Conservation (phyloP, 2,113 vertebrate species). For the Xyrauchen texanus region DNA sequence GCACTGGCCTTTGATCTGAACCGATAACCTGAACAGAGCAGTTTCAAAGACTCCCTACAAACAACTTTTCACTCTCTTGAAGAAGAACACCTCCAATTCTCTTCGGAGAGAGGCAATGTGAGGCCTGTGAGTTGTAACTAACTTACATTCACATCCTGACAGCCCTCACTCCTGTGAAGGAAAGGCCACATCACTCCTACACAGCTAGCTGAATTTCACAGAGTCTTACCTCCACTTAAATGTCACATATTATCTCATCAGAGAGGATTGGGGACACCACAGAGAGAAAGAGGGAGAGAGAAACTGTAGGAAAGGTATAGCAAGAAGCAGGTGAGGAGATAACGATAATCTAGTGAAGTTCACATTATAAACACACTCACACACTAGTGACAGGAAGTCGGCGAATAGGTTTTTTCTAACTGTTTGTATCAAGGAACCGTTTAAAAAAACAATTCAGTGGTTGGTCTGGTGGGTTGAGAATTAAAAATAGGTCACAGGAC, state of each 20-base stretch:
- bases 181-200: slow-evolving; percentile 14
- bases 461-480: too few species aligned
- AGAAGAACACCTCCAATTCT: neutral
- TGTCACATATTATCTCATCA: slow-evolving; percentile 47
- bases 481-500: too few species aligned
- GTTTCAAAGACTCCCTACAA: slow-evolving; percentile 21
- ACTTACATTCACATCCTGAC: slow-evolving; percentile 18
- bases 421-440: too few species aligned
- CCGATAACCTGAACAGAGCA: slow-evolving; percentile 27
- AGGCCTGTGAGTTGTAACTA: neutral
- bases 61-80: neutral
- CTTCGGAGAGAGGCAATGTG: neutral
- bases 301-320: neutral
- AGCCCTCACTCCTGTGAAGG: slow-evolving; percentile 27
- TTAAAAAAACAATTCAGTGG: too few species aligned
- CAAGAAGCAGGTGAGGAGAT: neutral
- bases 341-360: neutral
- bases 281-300: neutral
- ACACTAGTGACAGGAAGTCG: neutral
- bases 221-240: slow-evolving; percentile 29
- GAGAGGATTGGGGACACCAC: slow-evolving; percentile 8
- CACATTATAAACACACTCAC: neutral
- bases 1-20: slow-evolving; percentile 23
- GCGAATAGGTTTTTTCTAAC: too few species aligned
- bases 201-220: slow-evolving; percentile 41